Base-by-base conservation (phyloP, 2,888 invertebrate species). In the Hypselothyrea guttata region DNA sequence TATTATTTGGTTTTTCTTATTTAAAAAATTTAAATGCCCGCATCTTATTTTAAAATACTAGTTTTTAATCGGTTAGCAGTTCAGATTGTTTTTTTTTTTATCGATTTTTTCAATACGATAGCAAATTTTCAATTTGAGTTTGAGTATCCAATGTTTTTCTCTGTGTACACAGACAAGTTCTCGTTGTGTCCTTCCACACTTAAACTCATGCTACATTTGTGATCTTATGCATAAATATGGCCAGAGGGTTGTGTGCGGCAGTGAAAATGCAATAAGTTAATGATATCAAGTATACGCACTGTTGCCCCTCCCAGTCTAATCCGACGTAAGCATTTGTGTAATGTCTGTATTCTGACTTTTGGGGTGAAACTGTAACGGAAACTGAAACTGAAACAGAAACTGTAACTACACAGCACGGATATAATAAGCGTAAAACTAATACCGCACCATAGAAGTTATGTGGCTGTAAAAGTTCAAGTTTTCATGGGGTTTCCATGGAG, bases 191-290 rank as follows among this genome's bases (percentile, higher is more conserved):
- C 40, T 47, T 11, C 38, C 1, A 12, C 30, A 35, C 12, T 18
- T 16, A 12, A 12, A 18, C 9, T 18, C 12, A 9, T n/a, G 5
- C 22, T 7, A n/a, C 3, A 4, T 51, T 56, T 57, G 22, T 68
- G 83, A 75, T 83, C 71, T 71, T 77, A 79, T 82, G 79, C 81
- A 79, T 83, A 83, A 82, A 83, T 82, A 71, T 77, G 53, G 61
- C 63, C 62, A 52, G 22, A 30, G 22, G 37, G 40, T 8, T 45
- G 27, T 54, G 63, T 56, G 64, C 55, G 58, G 48, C 22, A 58
- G 65, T 61, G 77, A 68, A 73, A 83, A 82, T 82, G 83, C 83
- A 82, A 82, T 82, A 82, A 81, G 79, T 81, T 82, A 82, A 83
- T 82, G 81, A 77, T 74, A 81, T 81, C 69, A 83, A 46, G 52